Percentiles rank a stretch among this genome's conserved stretches.
These are phyloP conservation scores for Achroia grisella DNA, from an alignment of 1,140 invertebrate genomes.

Conservation along the genomic window DNA sequence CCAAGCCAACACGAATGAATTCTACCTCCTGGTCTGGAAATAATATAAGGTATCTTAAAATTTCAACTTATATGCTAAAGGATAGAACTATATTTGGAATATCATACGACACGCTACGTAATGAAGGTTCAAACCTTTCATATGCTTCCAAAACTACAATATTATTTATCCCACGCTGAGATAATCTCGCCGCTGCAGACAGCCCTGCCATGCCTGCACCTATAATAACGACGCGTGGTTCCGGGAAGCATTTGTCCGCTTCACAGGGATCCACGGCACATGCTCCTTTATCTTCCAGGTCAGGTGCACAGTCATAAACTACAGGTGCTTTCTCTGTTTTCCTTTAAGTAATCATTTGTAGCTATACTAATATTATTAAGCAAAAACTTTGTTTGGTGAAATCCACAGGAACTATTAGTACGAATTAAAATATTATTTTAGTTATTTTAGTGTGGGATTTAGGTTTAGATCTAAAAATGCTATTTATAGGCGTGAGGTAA, in stretches of 20 bases:
- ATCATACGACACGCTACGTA: neutral
- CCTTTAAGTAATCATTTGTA: constrained; percentile 12
- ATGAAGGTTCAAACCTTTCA: constrained; percentile 73
- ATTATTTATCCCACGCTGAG: constrained; percentile 77
- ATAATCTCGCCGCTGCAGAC: constrained; percentile 78
- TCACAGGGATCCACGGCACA: constrained; percentile 42
- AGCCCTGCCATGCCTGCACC: constrained; percentile 82
- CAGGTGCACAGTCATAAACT: constrained; percentile 35
- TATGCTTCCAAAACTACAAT: constrained; percentile 80
- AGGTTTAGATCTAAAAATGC: no score
- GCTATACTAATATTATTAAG: no score
- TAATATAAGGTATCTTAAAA: neutral
- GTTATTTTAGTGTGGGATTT: no score
- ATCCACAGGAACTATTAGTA: no score
- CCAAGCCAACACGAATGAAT: constrained; percentile 82
- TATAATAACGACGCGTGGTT: constrained; percentile 79
- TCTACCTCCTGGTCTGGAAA: constrained; percentile 74
- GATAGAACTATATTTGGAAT: neutral
- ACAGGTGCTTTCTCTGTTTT: constrained; percentile 25
- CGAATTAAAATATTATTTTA: no score
- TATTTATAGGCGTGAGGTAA: no score
- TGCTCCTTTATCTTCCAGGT: constrained; percentile 41
- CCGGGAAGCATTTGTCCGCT: constrained; percentile 57
- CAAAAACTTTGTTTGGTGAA: no score
- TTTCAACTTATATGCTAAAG: neutral